Base-by-base conservation (phyloP, 2,113 vertebrate genomes). In the Elgaria multicarinata region DNA sequence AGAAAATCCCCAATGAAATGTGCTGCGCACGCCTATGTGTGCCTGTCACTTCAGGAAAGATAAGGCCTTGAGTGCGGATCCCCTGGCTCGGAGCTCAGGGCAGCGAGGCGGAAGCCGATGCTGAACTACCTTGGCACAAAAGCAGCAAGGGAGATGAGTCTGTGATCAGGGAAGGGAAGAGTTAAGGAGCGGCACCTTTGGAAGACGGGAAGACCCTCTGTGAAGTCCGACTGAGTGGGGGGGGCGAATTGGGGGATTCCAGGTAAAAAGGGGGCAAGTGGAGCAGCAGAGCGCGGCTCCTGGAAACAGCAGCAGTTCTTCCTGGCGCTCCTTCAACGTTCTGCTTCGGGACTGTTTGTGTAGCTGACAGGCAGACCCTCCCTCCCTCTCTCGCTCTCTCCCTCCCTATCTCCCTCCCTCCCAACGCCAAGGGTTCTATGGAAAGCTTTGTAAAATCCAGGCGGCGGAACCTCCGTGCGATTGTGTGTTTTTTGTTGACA, bases 381-480 rank as follows among this genome's bases (percentile, higher is more conserved):
- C 0, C 67, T 84, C 1, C 0, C 42, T 22, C 28, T n/a, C 28
- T 33, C 36, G 44, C 28, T 64, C 0, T 0, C 69, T 79, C 1
- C 0, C 24, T 84, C 1, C 0, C 42, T 22, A 16, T n/a, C 28
- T 33, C 36, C 44, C 28, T 64, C 0, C 0, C 69, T 12, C n/a
- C 2, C 1, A 83, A 89, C 66, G 90, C 55, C 93, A 92, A 80
- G 0, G 14, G 10, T 46, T 64, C 89, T 20, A 0, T 80, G 6
- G 16, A 53, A 4, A 0, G 83, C 58, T 42, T 83, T 39, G 36
- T 62, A 0, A 0, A 0, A 33, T 42, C 16, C 55, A 22, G 72
- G 72, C 42, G 3, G 58, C 1, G 0, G 10, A 74, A 75, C 76
- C 31, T 85, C n/a, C 24, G 42, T 77, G 76, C n/a, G 46, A 81